These are phyloP conservation scores for Rhinichthys klamathensis DNA, from an alignment of 2,113 vertebrate genomes.

Conservation along the genomic window DNA sequence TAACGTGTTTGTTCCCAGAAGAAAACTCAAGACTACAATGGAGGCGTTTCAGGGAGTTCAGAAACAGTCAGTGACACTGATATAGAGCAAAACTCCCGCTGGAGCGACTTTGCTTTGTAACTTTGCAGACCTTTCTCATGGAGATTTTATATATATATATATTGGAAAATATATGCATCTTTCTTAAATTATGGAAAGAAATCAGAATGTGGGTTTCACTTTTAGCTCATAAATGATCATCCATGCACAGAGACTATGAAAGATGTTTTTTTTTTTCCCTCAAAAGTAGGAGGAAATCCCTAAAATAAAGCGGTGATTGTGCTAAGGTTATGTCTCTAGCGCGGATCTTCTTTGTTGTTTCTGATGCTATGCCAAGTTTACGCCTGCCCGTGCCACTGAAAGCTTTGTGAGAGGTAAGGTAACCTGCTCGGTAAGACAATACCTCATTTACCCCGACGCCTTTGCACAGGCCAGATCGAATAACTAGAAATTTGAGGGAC, in stretches of 20 bases:
- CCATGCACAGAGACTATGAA: neutral
- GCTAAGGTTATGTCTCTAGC: slow-evolving; percentile 18
- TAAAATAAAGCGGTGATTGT: slow-evolving; percentile 58
- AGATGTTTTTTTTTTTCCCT: neutral
- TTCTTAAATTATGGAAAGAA: neutral
- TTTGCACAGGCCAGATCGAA: slow-evolving; percentile 62
- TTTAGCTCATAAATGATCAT: neutral
- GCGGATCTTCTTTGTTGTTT: slow-evolving; percentile 56
- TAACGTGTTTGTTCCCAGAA: too few species aligned
- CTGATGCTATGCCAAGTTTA: slow-evolving; percentile 64
- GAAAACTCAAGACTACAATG: too few species aligned
- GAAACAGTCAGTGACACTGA: too few species aligned
- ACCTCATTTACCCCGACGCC: slow-evolving; percentile 58
- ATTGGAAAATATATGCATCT: neutral
- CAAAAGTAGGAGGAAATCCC: slow-evolving; percentile 1
- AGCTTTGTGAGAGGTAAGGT: slow-evolving; percentile 50
- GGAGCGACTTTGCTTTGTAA: too few species aligned
- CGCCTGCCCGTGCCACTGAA: slow-evolving; percentile 48
- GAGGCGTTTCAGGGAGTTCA: too few species aligned
- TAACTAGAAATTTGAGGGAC: slow-evolving; percentile 65
- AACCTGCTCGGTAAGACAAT: slow-evolving; percentile 51
- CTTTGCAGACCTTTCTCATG: neutral
- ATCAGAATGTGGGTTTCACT: neutral
- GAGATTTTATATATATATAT: neutral
- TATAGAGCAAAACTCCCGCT: too few species aligned